Conservation (phyloP, 2,888 invertebrate species). For the Onthophagus sagittarius region DNA sequence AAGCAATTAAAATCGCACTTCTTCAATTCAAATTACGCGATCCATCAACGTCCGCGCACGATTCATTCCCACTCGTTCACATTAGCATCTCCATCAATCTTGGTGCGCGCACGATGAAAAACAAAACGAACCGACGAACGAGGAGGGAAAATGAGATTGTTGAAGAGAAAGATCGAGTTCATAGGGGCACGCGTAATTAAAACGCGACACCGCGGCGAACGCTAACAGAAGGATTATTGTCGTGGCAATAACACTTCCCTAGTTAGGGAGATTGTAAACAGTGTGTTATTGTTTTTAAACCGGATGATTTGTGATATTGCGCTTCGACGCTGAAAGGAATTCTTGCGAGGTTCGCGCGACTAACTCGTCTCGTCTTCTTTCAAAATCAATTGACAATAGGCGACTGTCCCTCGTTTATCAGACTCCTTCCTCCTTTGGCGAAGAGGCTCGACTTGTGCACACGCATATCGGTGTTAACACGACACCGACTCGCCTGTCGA, state of each 20-base stretch:
- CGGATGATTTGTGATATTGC: slow-evolving; percentile 7
- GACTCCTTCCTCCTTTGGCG: background rate
- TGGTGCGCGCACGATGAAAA: background rate
- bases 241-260: slow-evolving; percentile 1
- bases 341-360: background rate
- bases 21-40: background rate
- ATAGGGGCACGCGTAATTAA: slow-evolving; percentile 4
- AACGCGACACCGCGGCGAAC: slow-evolving; percentile 1
- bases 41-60: slow-evolving; percentile 9
- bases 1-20: slow-evolving; percentile 12
- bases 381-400: background rate
- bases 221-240: slow-evolving; percentile 6
- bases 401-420: background rate
- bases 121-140: background rate
- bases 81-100: slow-evolving; percentile 9
- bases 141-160: background rate
- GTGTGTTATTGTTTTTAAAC: slow-evolving; percentile 9
- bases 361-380: background rate
- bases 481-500: background rate
- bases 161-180: background rate
- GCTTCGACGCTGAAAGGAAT: background rate
- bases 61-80: slow-evolving; percentile 1
- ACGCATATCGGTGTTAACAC: background rate
- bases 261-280: slow-evolving; percentile 4
- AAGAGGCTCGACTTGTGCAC: background rate